These are phyloP conservation scores for Phycodurus eques DNA, from an alignment of 2,113 vertebrate genomes.

Conservation along the genomic window DNA sequence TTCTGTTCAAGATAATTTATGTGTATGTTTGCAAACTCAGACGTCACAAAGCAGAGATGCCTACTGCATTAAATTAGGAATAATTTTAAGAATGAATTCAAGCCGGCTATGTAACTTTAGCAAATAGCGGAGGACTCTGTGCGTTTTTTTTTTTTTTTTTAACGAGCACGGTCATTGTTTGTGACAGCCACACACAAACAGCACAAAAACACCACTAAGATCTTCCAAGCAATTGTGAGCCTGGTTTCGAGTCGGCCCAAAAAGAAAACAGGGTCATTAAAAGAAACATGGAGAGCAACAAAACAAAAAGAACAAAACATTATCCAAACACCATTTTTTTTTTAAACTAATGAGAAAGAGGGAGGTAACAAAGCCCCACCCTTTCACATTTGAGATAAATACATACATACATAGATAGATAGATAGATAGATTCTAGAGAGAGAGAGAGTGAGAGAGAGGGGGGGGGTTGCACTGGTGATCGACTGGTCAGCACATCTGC, in stretches of 20 bases:
- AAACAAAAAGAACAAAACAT: too few species aligned
- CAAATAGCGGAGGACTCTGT: neutral
- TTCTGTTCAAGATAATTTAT: too few species aligned
- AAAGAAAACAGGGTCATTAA: neutral
- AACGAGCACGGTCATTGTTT: neutral
- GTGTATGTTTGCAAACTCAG: neutral
- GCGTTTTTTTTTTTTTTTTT: neutral
- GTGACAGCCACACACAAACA: neutral
- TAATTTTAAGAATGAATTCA: neutral
- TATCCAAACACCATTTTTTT: too few species aligned
- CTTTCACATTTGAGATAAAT: too few species aligned
- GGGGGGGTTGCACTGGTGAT: too few species aligned
- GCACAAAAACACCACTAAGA: neutral
- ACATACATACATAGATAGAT: too few species aligned
- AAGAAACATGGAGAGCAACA: too few species aligned
- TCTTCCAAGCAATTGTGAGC: neutral
- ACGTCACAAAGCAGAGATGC: neutral
- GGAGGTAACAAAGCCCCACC: too few species aligned
- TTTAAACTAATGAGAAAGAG: too few species aligned
- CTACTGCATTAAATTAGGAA: neutral
- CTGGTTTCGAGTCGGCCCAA: neutral
- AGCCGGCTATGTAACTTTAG: neutral
- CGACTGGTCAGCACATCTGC: too few species aligned
- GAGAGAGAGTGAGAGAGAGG: too few species aligned
- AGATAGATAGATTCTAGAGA: too few species aligned